Evolutionary conservation across 2,797 vertebrate species (phyloP).

Genomic region (Lindbergichthys nudifrons): DNA sequence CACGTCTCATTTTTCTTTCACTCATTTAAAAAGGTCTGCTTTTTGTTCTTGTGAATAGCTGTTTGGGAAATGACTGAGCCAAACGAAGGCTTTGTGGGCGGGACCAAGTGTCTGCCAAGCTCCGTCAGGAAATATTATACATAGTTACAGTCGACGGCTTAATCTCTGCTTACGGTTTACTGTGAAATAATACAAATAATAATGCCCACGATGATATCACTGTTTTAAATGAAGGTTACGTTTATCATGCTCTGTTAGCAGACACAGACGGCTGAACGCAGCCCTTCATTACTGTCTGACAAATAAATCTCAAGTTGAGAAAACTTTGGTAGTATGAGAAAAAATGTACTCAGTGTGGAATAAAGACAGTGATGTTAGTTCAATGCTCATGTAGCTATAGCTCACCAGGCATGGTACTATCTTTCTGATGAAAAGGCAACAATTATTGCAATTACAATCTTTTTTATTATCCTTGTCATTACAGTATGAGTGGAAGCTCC

Average conservation of each 20-base stretch:
- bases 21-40: conserved; percentile 7
- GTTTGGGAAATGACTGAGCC: conserved; percentile 10
- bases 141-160: background rate
- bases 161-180: conserved; percentile 4
- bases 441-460: too few species aligned
- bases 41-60: conserved; percentile 24
- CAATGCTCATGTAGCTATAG: background rate
- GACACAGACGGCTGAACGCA: background rate
- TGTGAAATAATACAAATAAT: background rate
- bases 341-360: background rate
- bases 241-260: background rate
- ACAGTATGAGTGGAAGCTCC: background rate
- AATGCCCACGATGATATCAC: background rate
- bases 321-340: background rate
- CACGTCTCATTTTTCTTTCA: conserved; percentile 5
- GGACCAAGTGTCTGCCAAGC: conserved; percentile 14
- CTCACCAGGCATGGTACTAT: background rate
- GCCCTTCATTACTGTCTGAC: background rate
- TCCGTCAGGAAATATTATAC: conserved; percentile 27
- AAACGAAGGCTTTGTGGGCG: conserved; percentile 15
- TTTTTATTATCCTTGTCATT: background rate
- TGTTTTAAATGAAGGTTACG: conserved; percentile 1
- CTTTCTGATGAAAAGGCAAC: background rate
- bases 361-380: background rate
- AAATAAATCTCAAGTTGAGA: background rate